Evolutionary conservation across 1,140 invertebrate genomes (phyloP).

Genomic region (Eulimnadia texana): DNA sequence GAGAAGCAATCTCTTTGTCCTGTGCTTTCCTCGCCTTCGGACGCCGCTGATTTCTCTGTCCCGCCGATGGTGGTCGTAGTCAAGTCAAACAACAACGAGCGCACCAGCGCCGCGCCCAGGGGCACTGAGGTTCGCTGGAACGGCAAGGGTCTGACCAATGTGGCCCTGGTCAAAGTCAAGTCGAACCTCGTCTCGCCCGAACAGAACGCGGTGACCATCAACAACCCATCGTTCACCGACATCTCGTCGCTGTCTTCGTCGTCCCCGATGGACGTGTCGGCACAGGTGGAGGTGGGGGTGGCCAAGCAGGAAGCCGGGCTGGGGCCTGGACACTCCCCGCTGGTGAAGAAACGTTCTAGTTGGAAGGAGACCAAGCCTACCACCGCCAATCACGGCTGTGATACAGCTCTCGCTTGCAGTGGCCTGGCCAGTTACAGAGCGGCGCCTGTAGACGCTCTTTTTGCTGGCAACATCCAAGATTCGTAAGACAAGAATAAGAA

Average conservation of each 20-base stretch:
- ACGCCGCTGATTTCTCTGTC: neutral
- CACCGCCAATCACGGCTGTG: neutral
- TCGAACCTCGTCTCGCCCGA: no score
- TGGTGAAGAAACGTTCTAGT: neutral
- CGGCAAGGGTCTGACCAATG: neutral
- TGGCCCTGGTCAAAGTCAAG: neutral
- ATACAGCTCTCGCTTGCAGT: neutral
- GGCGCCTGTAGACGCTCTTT: neutral
- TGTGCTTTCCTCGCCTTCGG: neutral
- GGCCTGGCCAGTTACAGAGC: neutral
- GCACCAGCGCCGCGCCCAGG: no score
- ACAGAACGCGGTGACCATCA: no score
- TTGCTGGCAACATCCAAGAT: neutral
- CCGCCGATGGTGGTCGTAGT: neutral
- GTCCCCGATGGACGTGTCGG: no score
- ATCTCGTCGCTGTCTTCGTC: no score
- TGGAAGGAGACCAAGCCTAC: neutral
- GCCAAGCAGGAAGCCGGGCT: neutral
- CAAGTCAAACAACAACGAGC: neutral
- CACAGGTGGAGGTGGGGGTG: neutral
- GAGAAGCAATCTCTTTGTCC: slow-evolving; percentile 7
- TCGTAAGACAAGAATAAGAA: no score
- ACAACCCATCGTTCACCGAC: no score
- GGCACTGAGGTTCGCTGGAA: neutral
- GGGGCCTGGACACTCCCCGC: neutral